Percentiles rank a stretch among this genome's conserved stretches.
Conservation (phyloP, 2,888 invertebrate species). For the Drosophila histrio region DNA sequence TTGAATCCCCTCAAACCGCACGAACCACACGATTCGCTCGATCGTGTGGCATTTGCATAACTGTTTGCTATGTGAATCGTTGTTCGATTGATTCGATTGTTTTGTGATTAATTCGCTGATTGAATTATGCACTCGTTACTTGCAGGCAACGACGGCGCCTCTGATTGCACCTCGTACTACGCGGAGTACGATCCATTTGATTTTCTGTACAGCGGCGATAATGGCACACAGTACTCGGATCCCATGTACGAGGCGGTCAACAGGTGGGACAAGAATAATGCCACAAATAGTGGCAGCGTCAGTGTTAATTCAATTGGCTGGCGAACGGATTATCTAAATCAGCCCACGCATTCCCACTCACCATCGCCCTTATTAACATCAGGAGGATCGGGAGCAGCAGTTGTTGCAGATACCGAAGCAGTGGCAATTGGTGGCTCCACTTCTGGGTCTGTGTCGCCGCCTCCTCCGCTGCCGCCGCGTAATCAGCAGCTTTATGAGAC, state of each 20-base stretch:
- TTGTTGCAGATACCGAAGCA: background rate
- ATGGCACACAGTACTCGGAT: constrained; percentile 88
- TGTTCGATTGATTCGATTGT: constrained; percentile 20
- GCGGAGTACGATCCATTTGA: constrained; percentile 92
- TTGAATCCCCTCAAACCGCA: constrained; percentile 16
- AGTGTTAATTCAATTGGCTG: constrained; percentile 82
- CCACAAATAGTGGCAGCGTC: constrained; percentile 41
- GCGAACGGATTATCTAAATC: constrained; percentile 74
- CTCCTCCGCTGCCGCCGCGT: constrained; percentile 87
- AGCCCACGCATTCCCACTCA: constrained; percentile 28
- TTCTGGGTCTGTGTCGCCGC: constrained; percentile 73
- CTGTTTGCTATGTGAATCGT: constrained; percentile 35
- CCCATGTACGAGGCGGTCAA: constrained; percentile 89
- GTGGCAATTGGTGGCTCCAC: constrained; percentile 8
- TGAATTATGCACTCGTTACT: constrained; percentile 82
- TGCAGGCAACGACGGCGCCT: constrained; percentile 86
- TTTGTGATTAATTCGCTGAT: constrained; percentile 22
- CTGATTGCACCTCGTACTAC: constrained; percentile 88
- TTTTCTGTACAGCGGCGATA: constrained; percentile 88
- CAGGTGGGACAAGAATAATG: constrained; percentile 85
- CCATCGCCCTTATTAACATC: constrained; percentile 17
- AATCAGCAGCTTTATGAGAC: constrained; percentile 78
- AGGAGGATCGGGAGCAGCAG: background rate
- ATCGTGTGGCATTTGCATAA: constrained; percentile 54
- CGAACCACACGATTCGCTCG: background rate